phyloP scores from a whole-genome alignment of 2,113 vertebrate genomes.

The Hemiscyllium ocellatum region DNA sequence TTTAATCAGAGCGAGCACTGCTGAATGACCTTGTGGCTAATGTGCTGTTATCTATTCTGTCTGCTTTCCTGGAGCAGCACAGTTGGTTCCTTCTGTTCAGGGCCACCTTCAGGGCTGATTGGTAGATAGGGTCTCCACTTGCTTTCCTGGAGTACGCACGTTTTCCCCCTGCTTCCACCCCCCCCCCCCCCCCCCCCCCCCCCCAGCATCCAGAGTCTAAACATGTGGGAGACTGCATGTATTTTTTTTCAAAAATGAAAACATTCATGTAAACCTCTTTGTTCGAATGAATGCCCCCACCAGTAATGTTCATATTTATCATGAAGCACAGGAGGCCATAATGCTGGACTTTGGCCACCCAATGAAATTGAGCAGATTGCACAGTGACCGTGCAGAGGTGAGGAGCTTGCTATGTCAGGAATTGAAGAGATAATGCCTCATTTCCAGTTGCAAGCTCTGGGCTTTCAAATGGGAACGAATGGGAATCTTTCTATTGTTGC shows the following conservation, averaged over 20 bases:
- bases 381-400: neutral
- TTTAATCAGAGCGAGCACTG: neutral
- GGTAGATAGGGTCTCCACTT: neutral
- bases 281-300: neutral
- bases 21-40: neutral
- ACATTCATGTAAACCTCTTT: neutral
- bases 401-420: neutral
- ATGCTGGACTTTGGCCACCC: no score
- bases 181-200: no score
- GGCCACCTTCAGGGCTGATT: slow-evolving; percentile 8
- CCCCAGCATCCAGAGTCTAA: no score
- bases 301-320: neutral
- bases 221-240: no score
- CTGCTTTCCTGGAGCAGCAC: neutral
- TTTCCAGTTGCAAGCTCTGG: neutral
- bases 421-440: neutral
- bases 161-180: no score
- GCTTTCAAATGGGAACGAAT: neutral
- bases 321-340: neutral
- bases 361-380: no score
- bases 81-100: slow-evolving; percentile 22
- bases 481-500: neutral
- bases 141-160: neutral
- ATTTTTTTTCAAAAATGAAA: no score
- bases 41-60: neutral